These are phyloP conservation scores for Semotilus atromaculatus DNA, from an alignment of 2,797 vertebrate genomes.

Conservation along the genomic window DNA sequence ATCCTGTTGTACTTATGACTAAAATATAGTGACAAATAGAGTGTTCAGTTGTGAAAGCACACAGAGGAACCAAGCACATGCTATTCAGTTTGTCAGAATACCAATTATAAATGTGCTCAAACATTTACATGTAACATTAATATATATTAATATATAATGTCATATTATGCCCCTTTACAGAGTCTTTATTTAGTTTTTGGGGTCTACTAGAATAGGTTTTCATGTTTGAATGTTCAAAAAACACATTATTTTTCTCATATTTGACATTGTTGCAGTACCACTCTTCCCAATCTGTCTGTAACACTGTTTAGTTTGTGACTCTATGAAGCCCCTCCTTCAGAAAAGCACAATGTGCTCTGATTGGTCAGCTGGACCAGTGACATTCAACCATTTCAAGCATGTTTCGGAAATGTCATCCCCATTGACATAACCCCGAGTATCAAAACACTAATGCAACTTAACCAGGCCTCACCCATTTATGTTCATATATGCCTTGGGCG, in stretches of 20 bases:
- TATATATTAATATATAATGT: too few relatives aligned
- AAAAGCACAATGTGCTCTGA: not conserved
- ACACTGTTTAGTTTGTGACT: not conserved
- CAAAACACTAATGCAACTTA: not conserved
- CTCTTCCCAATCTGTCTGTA: not conserved
- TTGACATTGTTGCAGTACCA: not conserved
- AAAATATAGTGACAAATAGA: not conserved
- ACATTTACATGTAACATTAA: not conserved
- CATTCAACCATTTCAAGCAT: too few relatives aligned
- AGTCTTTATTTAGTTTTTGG: not conserved
- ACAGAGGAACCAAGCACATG: not conserved
- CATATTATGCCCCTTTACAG: not conserved
- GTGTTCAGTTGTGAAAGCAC: not conserved
- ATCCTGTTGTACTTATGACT: not conserved
- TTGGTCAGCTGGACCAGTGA: not conserved
- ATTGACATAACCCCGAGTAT: too few relatives aligned
- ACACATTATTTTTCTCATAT: not conserved
- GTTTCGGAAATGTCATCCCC: too few relatives aligned
- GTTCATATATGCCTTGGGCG: not conserved
- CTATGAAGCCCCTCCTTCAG: not conserved
- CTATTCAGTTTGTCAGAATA: not conserved
- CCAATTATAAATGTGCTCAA: not conserved
- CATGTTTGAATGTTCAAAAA: not conserved
- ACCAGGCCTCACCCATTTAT: not conserved
- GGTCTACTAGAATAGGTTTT: not conserved